These are phyloP conservation scores for Drosophila paulistorum DNA, from an alignment of 1,140 invertebrate genomes.

Conservation along the genomic window DNA sequence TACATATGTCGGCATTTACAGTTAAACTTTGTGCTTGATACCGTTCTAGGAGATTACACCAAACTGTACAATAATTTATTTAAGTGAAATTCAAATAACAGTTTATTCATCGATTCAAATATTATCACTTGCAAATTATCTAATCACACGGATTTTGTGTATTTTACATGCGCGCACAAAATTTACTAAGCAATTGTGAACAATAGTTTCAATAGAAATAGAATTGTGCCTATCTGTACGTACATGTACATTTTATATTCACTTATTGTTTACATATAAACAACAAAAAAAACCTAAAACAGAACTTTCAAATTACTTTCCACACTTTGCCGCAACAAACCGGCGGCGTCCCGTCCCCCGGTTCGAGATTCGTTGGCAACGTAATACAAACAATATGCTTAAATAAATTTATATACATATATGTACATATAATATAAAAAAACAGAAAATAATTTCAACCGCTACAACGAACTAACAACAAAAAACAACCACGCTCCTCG, in stretches of 20 bases:
- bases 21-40: neutral
- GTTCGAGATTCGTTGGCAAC: slow-evolving; percentile 25
- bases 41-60: neutral
- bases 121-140: slow-evolving; percentile 65
- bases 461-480: slow-evolving; percentile 24
- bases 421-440: neutral
- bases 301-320: slow-evolving; percentile 32
- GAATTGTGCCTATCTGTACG: slow-evolving; percentile 13
- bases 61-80: slow-evolving; percentile 12
- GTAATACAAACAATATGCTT: slow-evolving; percentile 26
- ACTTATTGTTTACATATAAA: slow-evolving; percentile 56
- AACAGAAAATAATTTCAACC: slow-evolving; percentile 29
- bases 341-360: neutral
- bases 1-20: neutral
- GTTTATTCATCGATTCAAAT: slow-evolving; percentile 12
- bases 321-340: slow-evolving; percentile 18
- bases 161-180: slow-evolving; percentile 32
- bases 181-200: slow-evolving; percentile 40
- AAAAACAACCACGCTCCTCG: slow-evolving; percentile 50
- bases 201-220: slow-evolving; percentile 39
- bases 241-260: slow-evolving; percentile 43
- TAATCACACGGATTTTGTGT: slow-evolving; percentile 54
- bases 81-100: neutral
- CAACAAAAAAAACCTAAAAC: slow-evolving; percentile 18
- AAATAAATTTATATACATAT: slow-evolving; percentile 34